Base-by-base conservation (phyloP, 2,797 vertebrate species). In the Cossypha niveicapilla region DNA sequence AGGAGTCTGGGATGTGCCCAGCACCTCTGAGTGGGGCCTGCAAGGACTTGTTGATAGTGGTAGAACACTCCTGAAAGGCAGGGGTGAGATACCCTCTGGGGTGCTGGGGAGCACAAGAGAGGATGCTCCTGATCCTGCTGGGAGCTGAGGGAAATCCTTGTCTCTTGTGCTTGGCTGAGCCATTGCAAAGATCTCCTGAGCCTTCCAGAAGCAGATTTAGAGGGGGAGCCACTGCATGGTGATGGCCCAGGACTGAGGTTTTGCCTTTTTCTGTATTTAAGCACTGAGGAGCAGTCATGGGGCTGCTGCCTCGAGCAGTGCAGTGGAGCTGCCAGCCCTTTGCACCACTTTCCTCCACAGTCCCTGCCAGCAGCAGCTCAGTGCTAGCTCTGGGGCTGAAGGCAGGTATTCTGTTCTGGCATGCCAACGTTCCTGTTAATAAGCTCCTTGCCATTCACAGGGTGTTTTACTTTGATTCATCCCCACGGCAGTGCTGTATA, bases 391-490 rank as follows among this genome's bases (percentile, higher is more conserved):
- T 35, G 39, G 6, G 3, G 56, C 85, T 95, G 93, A 93, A 86
- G 87, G 85, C 93, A 96, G 72, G 92, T 78, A 94, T 95, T 96
- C 81, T 94, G 57, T 75, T 92, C 88, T 76, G 79, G 70, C 32
- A 12, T 75, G 76, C 72, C 88, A 72, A 77, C 90, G 93, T 94
- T 94, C 95, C 86, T 18, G 34, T 92, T 97, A 96, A 96, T 94
- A 79, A 96, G 95, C 93, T 96, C 70, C 68, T 93, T 66, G 2
- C 90, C 87, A 75, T 96, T 95, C 94, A 63, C 78, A 10, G 4
- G 67, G 72, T 92, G 81, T 85, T 96, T 93, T 85, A 91, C 94
- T 95, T 94, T 70, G 93, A 96, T 95, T 95, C 94, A 92, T 94
- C 95, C 93, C 22, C 1, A 83, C 11, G 16, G 88, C 88, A 51